Percentiles rank a stretch among this genome's conserved stretches.
Conservation (phyloP, 2,797 vertebrate species). For the Tamandua tetradactyla region DNA sequence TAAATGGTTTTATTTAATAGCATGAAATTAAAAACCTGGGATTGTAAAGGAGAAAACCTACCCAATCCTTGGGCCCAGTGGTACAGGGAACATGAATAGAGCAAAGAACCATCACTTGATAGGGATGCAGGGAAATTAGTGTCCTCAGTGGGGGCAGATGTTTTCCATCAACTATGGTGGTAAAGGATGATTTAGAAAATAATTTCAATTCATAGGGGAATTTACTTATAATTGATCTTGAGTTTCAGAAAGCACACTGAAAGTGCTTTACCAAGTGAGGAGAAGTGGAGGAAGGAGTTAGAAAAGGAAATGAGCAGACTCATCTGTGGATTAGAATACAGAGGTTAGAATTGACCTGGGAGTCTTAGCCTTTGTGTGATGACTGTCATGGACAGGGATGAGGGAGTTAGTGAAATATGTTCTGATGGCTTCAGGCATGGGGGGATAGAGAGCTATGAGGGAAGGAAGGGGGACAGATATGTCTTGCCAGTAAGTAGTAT, state of each 20-base stretch:
- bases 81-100: not conserved
- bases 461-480: not conserved
- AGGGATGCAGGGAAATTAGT: not conserved
- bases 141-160: not conserved
- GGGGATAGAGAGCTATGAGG: not conserved
- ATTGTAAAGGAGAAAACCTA: not conserved
- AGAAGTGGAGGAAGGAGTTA: not conserved
- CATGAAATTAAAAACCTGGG: not conserved
- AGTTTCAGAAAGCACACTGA: not conserved
- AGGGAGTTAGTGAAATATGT: not conserved
- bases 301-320: not conserved
- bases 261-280: not conserved
- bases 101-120: not conserved
- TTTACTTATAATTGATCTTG: not conserved
- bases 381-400: not conserved
- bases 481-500: not conserved
- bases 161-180: not conserved
- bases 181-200: not conserved
- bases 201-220: not conserved
- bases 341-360: not conserved
- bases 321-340: not conserved
- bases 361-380: not conserved
- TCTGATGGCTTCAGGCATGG: not conserved
- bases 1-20: not conserved
- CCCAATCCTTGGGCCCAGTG: not conserved